Percentiles rank a stretch among this genome's conserved stretches.
These are phyloP conservation scores for Sesia bembeciformis DNA, from an alignment of 2,888 invertebrate species.

Conservation along the genomic window DNA sequence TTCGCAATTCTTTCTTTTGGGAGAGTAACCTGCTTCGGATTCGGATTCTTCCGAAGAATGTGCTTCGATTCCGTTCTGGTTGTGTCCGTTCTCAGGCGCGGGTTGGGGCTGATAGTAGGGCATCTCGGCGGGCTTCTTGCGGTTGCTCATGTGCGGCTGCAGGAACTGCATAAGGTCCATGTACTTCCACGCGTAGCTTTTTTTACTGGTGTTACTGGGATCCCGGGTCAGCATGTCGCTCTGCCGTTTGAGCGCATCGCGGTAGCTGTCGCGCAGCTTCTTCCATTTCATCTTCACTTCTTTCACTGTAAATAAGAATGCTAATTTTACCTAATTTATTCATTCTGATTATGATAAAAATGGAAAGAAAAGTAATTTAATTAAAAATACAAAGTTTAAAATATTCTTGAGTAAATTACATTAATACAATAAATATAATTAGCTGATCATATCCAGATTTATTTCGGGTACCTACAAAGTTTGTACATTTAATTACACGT, in stretches of 20 bases:
- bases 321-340: background rate
- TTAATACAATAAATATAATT: no score
- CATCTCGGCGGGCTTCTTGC: constrained; percentile 41
- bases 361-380: no score
- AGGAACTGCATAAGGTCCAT: constrained; percentile 60
- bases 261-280: constrained; percentile 62
- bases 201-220: constrained; percentile 30
- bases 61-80: constrained; percentile 24
- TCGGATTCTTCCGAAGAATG: constrained; percentile 23
- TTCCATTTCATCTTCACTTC: constrained; percentile 66
- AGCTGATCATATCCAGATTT: no score
- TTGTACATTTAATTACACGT: no score
- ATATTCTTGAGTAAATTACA: no score
- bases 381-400: no score
- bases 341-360: no score
- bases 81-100: constrained; percentile 11
- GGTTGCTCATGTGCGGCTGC: constrained; percentile 61
- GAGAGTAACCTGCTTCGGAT: constrained; percentile 23
- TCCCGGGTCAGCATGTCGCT: constrained; percentile 46
- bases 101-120: constrained; percentile 15
- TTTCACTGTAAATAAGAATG: constrained; percentile 39
- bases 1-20: constrained; percentile 29
- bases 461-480: no score
- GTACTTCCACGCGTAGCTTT: constrained; percentile 59
- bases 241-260: constrained; percentile 61